These are phyloP conservation scores for Pachypeltis micranthus DNA, from an alignment of 1,140 invertebrate genomes.

Conservation along the genomic window DNA sequence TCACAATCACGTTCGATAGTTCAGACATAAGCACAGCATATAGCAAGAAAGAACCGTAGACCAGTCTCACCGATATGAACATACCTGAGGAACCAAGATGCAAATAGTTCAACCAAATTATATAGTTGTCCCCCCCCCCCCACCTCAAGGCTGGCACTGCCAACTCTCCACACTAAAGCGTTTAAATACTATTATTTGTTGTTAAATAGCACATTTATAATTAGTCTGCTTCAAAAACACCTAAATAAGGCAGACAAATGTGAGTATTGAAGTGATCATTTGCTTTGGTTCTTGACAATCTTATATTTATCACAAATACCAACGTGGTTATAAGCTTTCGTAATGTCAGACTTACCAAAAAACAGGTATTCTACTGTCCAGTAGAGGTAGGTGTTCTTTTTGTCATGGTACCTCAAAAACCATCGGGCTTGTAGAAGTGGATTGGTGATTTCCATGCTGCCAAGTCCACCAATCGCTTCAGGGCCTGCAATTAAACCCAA, in stretches of 20 bases:
- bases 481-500: constrained; percentile 32
- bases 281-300: too few relatives aligned
- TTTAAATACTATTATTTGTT: neutral
- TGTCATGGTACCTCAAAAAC: constrained; percentile 34
- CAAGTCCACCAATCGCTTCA: constrained; percentile 37
- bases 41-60: constrained; percentile 18
- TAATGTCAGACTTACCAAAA: constrained; percentile 7
- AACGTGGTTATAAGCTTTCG: too few relatives aligned
- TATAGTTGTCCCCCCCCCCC: too few relatives aligned
- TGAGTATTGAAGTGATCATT: too few relatives aligned
- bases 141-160: too few relatives aligned
- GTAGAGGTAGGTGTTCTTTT: constrained; percentile 25
- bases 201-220: neutral
- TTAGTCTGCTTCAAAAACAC: neutral
- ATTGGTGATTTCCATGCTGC: constrained; percentile 44
- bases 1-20: constrained; percentile 8
- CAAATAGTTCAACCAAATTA: neutral
- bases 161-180: too few relatives aligned
- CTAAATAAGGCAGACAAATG: too few relatives aligned
- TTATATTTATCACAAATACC: too few relatives aligned
- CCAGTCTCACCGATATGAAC: constrained; percentile 21
- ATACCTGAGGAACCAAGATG: constrained; percentile 6
- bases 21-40: constrained; percentile 10
- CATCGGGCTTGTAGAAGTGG: constrained; percentile 44
- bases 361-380: constrained; percentile 20